Base-by-base conservation (phyloP, 2,113 vertebrate genomes). In the Calidris pugnax region DNA sequence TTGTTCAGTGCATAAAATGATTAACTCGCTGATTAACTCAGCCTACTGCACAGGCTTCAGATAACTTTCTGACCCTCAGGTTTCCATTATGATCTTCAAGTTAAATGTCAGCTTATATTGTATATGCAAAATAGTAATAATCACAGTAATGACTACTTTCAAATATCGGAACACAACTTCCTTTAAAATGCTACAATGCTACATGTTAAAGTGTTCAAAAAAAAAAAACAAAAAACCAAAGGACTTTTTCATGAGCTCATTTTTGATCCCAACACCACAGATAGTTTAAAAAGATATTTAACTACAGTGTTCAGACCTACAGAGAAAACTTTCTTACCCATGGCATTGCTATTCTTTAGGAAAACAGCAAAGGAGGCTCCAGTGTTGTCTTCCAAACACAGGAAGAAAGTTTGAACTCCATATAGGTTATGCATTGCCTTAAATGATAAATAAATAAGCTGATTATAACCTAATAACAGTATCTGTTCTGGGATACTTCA, bases 281-380 rank as follows among this genome's bases (percentile, higher is more conserved):
- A n/a, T 72, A 1, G 19, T 43, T 43, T 27, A 7, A 48, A 45
- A 67, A 53, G 5, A 7, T 28, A 45, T 26, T 48, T 24, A 47
- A 14, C 10, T 79, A 35, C 51, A 63, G 15, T 43, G 12, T n/a
- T 60, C 50, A 41, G 67, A 89, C 57, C 15, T 53, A 27, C 24
- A 68, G 41, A 62, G 74, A 69, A 69, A 77, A 10, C 6, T 63
- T 68, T 22, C 93, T 99, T 98, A 99, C 99, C 99, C 99, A 99
- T 99, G 50, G 99, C 99, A 92, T 99, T 99, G 98, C 99, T 99
- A 95, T 99, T 99, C 98, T 99, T 98, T 56, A 99, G 97, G 95
- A 99, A 99, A 78, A 99, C 99, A 33, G 99, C 99, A 47, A 99
- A 99, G 55, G 99, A 99, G 48, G 97, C 97, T 62, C 99, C 99